Percentiles rank a stretch among this genome's conserved stretches.
Evolutionary conservation across 2,797 vertebrate species (phyloP).

Genomic region (Avahi laniger): DNA sequence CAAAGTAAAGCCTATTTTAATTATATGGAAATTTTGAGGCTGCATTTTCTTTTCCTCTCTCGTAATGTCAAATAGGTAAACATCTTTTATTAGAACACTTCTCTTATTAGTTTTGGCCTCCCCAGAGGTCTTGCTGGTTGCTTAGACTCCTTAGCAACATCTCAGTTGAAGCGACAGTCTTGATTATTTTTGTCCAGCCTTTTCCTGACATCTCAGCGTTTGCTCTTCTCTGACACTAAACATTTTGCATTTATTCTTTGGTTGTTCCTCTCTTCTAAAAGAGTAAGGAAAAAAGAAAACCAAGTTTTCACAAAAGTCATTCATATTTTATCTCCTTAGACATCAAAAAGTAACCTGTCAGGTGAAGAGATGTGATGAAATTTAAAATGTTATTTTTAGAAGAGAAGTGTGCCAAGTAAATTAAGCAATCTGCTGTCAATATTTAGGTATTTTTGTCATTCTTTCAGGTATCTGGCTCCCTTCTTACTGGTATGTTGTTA

Average conservation of each 20-base stretch:
- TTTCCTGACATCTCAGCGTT: neutral
- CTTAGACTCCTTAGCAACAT: neutral
- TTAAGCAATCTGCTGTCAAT: neutral
- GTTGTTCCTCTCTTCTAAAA: neutral
- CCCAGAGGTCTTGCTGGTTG: neutral
- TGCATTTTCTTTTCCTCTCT: neutral
- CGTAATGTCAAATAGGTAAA: neutral
- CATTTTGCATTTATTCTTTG: neutral
- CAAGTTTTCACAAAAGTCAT: neutral
- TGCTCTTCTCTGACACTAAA: neutral
- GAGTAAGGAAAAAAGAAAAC: neutral
- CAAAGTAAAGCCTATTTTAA: neutral
- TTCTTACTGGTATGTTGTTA: neutral
- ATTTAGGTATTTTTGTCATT: neutral
- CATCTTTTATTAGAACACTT: neutral
- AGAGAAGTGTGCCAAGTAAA: neutral
- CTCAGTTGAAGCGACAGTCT: neutral
- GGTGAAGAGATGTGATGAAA: neutral
- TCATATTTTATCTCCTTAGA: neutral
- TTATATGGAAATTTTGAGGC: neutral
- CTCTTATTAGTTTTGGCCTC: neutral
- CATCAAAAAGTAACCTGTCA: neutral
- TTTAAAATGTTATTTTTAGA: neutral
- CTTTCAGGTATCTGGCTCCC: neutral
- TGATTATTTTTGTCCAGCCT: neutral